Conservation (phyloP, 2,888 invertebrate genomes). For the Aelia acuminata region DNA sequence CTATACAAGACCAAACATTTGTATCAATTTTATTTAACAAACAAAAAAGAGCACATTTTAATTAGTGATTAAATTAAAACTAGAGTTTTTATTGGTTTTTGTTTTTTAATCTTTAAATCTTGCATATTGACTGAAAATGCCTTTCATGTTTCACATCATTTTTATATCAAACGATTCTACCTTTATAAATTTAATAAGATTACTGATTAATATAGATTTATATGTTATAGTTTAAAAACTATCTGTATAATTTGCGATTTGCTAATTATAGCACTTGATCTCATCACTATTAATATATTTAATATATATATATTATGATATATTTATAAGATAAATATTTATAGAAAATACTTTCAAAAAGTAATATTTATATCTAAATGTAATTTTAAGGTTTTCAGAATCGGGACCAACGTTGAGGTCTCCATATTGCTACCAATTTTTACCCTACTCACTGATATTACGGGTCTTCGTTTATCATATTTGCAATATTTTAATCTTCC, state of each 20-base stretch:
- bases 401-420: constrained; percentile 56
- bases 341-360: constrained; percentile 50
- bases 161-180: constrained; percentile 52
- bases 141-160: constrained; percentile 49
- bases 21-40: constrained; percentile 21
- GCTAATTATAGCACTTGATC: constrained; percentile 55
- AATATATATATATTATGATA: constrained; percentile 52
- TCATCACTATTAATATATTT: constrained; percentile 54
- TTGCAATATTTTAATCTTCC: constrained; percentile 56
- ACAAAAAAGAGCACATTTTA: constrained; percentile 39
- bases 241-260: constrained; percentile 55
- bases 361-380: constrained; percentile 55
- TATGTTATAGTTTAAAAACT: constrained; percentile 51
- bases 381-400: constrained; percentile 56
- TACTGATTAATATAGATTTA: constrained; percentile 52
- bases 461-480: constrained; percentile 52
- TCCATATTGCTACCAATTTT: constrained; percentile 49
- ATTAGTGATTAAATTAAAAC: constrained; percentile 33
- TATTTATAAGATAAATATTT: constrained; percentile 56
- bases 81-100: not conserved
- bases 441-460: constrained; percentile 25
- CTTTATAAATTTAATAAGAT: constrained; percentile 51
- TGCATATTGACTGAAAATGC: constrained; percentile 59
- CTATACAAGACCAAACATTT: constrained; percentile 55
- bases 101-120: constrained; percentile 55